Evolutionary conservation across 2,888 invertebrate genomes (phyloP).

Genomic region (Drosophila atroscutellata): DNA sequence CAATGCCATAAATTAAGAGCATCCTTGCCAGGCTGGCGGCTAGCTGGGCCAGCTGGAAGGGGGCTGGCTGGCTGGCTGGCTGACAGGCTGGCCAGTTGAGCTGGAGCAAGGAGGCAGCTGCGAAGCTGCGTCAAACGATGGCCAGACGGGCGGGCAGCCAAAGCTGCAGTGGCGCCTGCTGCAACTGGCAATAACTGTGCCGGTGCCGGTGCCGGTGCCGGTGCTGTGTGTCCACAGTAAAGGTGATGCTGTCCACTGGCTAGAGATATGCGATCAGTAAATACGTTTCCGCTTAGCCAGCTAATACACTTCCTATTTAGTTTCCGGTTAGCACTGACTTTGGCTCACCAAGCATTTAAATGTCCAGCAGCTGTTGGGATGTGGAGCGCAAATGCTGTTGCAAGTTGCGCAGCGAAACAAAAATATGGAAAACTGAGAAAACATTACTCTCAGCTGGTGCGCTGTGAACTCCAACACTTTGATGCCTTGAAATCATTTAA

Average conservation of each 20-base stretch:
- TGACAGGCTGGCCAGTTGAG: not conserved
- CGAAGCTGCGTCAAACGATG: conserved; percentile 42
- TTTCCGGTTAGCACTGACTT: conserved; percentile 69
- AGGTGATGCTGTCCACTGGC: conserved; percentile 39
- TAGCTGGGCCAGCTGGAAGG: conserved; percentile 18
- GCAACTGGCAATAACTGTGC: conserved; percentile 31
- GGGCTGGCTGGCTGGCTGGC: not conserved
- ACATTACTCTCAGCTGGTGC: conserved; percentile 82
- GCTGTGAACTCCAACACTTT: conserved; percentile 76
- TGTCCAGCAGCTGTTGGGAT: conserved; percentile 37
- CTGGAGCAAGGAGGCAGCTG: conserved; percentile 33
- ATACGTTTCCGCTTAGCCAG: conserved; percentile 82
- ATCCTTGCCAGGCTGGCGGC: conserved; percentile 43
- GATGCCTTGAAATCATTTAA: conserved; percentile 78
- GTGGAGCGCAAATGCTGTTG: conserved; percentile 27
- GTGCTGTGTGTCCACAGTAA: conserved; percentile 11
- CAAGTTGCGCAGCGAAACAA: conserved; percentile 22
- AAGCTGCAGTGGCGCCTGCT: conserved; percentile 55
- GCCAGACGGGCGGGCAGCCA: conserved; percentile 62
- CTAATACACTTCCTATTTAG: conserved; percentile 84
- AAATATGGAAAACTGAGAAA: conserved; percentile 52
- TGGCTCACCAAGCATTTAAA: conserved; percentile 43
- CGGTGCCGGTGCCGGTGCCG: conserved; percentile 5
- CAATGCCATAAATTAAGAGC: conserved; percentile 83
- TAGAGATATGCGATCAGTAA: conserved; percentile 80